These are phyloP conservation scores for Panzeria rudis DNA, from an alignment of 2,888 invertebrate genomes.

Conservation along the genomic window DNA sequence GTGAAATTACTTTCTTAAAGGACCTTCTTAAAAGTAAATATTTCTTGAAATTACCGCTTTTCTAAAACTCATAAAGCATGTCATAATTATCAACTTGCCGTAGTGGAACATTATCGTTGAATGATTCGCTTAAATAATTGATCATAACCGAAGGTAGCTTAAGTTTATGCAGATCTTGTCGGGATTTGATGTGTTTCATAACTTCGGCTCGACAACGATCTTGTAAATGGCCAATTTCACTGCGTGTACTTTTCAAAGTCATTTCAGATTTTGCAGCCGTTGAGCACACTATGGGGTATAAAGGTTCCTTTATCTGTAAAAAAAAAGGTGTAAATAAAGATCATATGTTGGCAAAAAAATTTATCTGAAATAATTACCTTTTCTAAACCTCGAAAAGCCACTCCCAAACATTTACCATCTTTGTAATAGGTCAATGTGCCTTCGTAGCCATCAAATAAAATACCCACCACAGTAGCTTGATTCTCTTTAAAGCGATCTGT, in stretches of 20 bases:
- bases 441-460: constrained; percentile 88
- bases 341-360: background rate
- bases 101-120: constrained; percentile 83
- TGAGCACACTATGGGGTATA: constrained; percentile 89
- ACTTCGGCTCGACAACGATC: constrained; percentile 88
- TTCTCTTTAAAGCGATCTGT: constrained; percentile 89
- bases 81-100: constrained; percentile 83
- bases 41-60: background rate
- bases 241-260: constrained; percentile 86
- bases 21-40: background rate
- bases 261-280: constrained; percentile 91
- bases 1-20: no score
- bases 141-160: constrained; percentile 86
- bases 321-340: background rate
- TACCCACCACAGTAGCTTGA: constrained; percentile 87
- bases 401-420: constrained; percentile 88
- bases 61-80: constrained; percentile 79
- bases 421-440: constrained; percentile 90
- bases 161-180: constrained; percentile 85
- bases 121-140: constrained; percentile 85
- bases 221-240: constrained; percentile 88
- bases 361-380: constrained; percentile 79
- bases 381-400: constrained; percentile 88
- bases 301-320: constrained; percentile 85
- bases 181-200: constrained; percentile 85